Evolutionary conservation across 1,140 invertebrate species (phyloP), one percentile per base, ranked within the genome.

Genomic region (Pogonomyrmex californicus): DNA sequence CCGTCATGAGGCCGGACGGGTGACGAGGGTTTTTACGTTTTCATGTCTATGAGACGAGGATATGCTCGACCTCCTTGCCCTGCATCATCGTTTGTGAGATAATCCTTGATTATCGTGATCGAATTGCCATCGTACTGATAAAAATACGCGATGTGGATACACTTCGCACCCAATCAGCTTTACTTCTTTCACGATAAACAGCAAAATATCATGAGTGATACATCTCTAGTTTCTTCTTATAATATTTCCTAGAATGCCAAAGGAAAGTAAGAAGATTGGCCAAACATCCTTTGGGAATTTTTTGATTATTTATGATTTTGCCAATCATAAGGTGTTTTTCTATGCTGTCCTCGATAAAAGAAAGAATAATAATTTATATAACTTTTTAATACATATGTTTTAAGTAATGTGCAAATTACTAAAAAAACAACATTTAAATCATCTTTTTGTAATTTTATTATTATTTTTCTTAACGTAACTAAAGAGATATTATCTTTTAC

Each of bases 91-190:
- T n/a, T 75, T 62, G 73, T 49, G 17, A 86, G 41, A 87, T 91
- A 91, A 91, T 91, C 90, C 87, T 79, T 91, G 90, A 91, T 91
- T 91, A 91, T 90, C 89, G 85, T 91, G 90, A 91, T 91, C 90
- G 89, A 91, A 91, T 91, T 88, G 83, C 87, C 77, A 60, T 73
- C 14, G n/a, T 58, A 62, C 54, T 70, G 77, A 65, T 88, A 86
- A 82, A 90, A 60, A 44, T 86, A 54, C 36, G 49, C 30, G 30
- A 1, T 70, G 51, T 36, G 49, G 60, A 33, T 66, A 58, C 82
- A 47, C 23, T 23, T 23, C 66, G 76, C 58, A 86, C 49, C 77
- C 70, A 66, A 76, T 90, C 71, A 54, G 36, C 71, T 76, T 23
- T 58, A 87, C 58, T 54, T 86, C 88, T 73, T 81, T 58, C 38